Evolutionary conservation across 2,797 vertebrate genomes (phyloP).

Genomic region (Coregonus suidteri): DNA sequence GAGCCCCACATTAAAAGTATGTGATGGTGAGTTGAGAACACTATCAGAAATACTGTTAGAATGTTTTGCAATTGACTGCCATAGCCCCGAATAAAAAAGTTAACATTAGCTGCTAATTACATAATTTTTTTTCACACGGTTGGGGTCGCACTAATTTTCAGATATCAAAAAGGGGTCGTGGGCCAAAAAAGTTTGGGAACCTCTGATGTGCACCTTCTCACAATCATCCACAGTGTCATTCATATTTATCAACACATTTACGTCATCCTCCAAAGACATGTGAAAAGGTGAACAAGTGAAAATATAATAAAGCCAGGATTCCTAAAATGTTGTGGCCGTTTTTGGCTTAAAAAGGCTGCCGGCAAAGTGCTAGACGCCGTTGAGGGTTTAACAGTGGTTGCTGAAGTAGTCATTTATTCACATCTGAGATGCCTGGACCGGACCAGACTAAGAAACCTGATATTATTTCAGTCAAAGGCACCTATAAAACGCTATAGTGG

Average conservation of each 20-base stretch:
- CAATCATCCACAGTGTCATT: too few relatives aligned
- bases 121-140: too few relatives aligned
- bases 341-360: conserved; percentile 54
- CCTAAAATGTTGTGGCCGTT: conserved; percentile 53
- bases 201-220: too few relatives aligned
- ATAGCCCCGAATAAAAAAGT: too few relatives aligned
- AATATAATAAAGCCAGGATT: conserved; percentile 37
- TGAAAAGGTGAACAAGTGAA: conserved; percentile 21
- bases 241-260: neutral
- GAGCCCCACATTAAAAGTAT: too few relatives aligned
- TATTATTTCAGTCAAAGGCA: neutral
- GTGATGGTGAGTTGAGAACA: too few relatives aligned
- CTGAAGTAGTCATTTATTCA: conserved; percentile 66
- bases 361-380: conserved; percentile 64
- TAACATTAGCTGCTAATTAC: too few relatives aligned
- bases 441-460: conserved; percentile 50
- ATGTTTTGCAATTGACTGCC: too few relatives aligned
- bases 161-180: too few relatives aligned
- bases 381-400: conserved; percentile 59
- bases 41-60: too few relatives aligned
- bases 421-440: conserved; percentile 55
- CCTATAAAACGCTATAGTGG: neutral
- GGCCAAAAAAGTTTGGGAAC: too few relatives aligned
- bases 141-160: too few relatives aligned
- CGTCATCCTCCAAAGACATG: neutral